A percentile compares a stretch with the other conserved stretches of the same genome.
Conservation (phyloP, 2,888 invertebrate genomes). For the Conus canariensis region DNA sequence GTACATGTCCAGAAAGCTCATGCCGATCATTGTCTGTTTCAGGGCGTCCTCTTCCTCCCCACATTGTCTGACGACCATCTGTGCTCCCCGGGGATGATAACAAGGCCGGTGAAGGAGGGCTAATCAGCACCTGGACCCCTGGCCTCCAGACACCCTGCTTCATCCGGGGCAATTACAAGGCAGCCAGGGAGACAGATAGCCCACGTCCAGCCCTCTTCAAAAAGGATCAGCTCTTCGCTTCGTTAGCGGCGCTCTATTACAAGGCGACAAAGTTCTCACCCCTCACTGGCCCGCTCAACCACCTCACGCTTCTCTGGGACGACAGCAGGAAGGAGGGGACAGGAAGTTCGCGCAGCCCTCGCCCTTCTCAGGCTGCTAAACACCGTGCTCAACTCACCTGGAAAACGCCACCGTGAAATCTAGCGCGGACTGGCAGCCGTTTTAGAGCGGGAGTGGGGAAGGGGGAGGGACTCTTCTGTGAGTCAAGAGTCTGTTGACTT, state of each 20-base stretch:
- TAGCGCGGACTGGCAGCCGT: background rate
- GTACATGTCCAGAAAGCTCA: too few species aligned
- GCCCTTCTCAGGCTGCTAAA: background rate
- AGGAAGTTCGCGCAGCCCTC: too few species aligned
- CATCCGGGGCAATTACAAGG: background rate
- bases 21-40: background rate
- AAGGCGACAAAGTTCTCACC: background rate
- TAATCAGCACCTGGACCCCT: background rate
- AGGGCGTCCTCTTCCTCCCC: background rate
- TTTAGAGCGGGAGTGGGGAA: too few species aligned
- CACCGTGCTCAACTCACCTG: background rate
- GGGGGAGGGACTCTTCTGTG: too few species aligned
- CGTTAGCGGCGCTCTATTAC: background rate
- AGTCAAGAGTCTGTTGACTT: background rate
- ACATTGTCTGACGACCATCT: background rate
- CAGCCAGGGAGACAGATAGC: background rate
- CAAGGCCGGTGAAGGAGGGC: background rate
- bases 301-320: background rate
- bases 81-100: background rate
- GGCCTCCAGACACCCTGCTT: background rate
- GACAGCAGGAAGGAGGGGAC: background rate
- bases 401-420: background rate
- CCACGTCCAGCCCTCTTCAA: background rate
- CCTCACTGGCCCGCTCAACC: background rate
- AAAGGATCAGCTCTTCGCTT: background rate